A percentile compares a stretch with the other conserved stretches of the same genome.
Evolutionary conservation across 35 echinoderm and acorn worm genomes (phyloP).

Genomic region (Apostichopus parvimensis): DNA sequence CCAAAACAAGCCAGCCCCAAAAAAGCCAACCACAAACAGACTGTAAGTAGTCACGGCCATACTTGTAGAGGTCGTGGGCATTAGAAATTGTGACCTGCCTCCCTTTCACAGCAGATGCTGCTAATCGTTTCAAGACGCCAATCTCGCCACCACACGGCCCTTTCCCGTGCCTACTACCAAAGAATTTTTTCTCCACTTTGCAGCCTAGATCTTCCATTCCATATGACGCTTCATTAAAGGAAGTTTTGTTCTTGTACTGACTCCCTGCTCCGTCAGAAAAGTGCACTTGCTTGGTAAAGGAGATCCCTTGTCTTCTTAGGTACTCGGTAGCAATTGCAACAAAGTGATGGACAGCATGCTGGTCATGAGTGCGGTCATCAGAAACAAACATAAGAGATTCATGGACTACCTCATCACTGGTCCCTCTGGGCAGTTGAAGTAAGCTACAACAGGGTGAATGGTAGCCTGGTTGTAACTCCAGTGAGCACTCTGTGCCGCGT

Average conservation of each 20-base stretch:
- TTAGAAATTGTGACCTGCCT: conserved; percentile 14
- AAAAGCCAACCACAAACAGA: neutral
- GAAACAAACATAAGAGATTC: conserved; percentile 51
- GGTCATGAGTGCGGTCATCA: conserved; percentile 61
- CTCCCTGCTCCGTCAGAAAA: conserved; percentile 34
- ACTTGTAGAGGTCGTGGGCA: conserved; percentile 19
- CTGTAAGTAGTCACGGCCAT: neutral
- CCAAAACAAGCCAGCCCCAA: too few species aligned
- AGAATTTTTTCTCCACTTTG: conserved; percentile 45
- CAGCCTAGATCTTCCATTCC: neutral
- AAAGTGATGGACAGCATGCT: conserved; percentile 70
- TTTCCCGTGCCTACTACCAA: conserved; percentile 58
- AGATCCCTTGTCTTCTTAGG: neutral
- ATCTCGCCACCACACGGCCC: conserved; percentile 59
- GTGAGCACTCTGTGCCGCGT: conserved; percentile 73
- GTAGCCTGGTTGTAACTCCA: conserved; percentile 67
- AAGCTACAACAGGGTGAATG: conserved; percentile 70
- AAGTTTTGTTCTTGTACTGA: conserved; percentile 43
- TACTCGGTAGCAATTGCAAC: neutral
- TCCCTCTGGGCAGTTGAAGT: conserved; percentile 35
- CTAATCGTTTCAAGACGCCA: conserved; percentile 33
- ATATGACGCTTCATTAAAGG: conserved; percentile 40
- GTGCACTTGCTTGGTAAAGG: neutral
- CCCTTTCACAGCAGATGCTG: neutral
- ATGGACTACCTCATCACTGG: conserved; percentile 10